A percentile compares a stretch with the other conserved stretches of the same genome.
phyloP scores from a whole-genome alignment of 2,797 vertebrate species.

The Eremophila alpestris region DNA sequence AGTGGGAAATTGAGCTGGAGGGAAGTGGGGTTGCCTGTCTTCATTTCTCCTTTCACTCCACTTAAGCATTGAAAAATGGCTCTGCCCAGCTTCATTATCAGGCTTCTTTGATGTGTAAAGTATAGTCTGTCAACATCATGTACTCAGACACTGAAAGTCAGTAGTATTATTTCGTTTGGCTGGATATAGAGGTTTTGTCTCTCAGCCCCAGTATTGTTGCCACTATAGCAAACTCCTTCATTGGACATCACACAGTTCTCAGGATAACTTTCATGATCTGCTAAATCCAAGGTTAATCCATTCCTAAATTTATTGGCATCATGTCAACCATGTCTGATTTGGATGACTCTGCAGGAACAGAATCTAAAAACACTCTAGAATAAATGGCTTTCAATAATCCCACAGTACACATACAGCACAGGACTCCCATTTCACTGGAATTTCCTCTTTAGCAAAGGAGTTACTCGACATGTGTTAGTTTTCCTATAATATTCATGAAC shows the following conservation, averaged over 20 bases:
- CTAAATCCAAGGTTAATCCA: not conserved
- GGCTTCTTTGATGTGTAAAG: not conserved
- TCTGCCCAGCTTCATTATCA: not conserved
- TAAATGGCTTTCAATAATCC: not conserved
- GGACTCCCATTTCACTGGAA: not conserved
- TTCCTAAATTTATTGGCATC: not conserved
- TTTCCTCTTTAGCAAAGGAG: slow-evolving; percentile 19
- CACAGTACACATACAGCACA: not conserved
- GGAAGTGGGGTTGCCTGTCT: not conserved
- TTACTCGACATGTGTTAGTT: slow-evolving; percentile 10
- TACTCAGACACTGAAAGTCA: not conserved
- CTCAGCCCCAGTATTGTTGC: not conserved
- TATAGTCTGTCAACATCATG: not conserved
- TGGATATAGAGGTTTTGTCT: not conserved
- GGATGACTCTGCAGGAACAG: not conserved
- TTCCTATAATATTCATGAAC: slow-evolving; percentile 26
- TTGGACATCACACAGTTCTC: not conserved
- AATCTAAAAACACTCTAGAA: not conserved
- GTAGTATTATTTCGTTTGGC: not conserved
- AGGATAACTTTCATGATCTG: not conserved
- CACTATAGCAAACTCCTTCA: not conserved
- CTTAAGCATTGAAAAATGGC: not conserved
- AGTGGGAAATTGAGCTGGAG: not conserved
- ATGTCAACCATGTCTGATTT: not conserved
- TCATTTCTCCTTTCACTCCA: not conserved